A percentile compares a stretch with the other conserved stretches of the same genome.
phyloP scores from a whole-genome alignment of 2,797 vertebrate species.

The Melanotaenia boesemani region DNA sequence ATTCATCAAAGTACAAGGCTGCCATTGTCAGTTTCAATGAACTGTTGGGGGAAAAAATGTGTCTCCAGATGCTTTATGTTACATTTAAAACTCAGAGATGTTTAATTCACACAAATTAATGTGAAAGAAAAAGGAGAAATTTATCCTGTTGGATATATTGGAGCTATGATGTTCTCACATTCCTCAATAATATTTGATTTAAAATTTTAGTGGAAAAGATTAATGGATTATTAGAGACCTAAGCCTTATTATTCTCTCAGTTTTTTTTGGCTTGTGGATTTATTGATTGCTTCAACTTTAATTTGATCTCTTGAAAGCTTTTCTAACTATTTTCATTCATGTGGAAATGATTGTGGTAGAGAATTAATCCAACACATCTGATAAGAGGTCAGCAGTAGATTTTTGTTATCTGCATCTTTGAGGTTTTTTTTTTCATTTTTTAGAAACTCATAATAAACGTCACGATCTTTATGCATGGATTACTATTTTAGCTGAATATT shows the following conservation, averaged over 20 bases:
- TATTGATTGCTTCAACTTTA: conserved; percentile 2
- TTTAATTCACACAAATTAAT: no score
- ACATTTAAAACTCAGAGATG: neutral
- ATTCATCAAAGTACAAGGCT: neutral
- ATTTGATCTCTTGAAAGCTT: neutral
- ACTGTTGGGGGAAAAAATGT: neutral
- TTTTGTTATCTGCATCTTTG: neutral
- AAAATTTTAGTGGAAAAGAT: no score
- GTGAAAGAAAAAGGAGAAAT: neutral
- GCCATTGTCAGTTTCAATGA: neutral
- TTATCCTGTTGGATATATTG: no score
- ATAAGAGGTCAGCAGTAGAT: neutral
- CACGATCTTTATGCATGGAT: no score
- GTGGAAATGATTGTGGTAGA: neutral
- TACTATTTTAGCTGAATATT: no score
- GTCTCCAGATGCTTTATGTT: neutral
- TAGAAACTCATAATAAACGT: neutral
- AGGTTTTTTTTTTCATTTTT: neutral
- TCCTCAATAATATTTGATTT: neutral
- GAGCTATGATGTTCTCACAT: neutral
- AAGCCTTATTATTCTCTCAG: neutral
- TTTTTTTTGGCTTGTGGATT: neutral
- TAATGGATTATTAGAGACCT: neutral
- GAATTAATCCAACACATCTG: neutral
- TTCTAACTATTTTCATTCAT: neutral